Base-by-base conservation (phyloP, 2,797 vertebrate genomes). In the Danio albolineatus region DNA sequence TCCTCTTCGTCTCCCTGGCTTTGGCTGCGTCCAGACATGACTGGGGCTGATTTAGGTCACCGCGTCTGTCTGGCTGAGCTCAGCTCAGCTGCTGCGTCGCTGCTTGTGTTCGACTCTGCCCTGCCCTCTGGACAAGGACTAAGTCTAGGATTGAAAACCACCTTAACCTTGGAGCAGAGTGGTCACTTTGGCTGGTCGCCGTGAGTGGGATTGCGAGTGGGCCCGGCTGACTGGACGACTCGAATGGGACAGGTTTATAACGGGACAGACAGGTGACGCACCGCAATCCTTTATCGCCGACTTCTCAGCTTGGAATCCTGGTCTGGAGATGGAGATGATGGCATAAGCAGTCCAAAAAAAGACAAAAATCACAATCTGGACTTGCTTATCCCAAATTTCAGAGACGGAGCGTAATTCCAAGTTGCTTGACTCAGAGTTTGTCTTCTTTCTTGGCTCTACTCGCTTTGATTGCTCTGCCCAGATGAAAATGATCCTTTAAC, bases 21-120 rank as follows among this genome's bases (percentile, higher is more conserved):
- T 28, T 61, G 51, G 39, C 93, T 83, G 88, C 88, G 91, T 94
- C 93, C 94, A 93, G 87, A 92, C 85, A 91, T 89, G 87, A 90
- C 91, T 90, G 90, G 90, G 89, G 88, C 62, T 90, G 92, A 94
- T 92, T 93, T 94, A 94, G 94, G 93, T 94, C 94, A 95, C 90
- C 83, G 87, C 90, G 89, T 86, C 94, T 94, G 92, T 84, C 79
- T 83, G 72, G 36, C 69, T 84, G 36, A 82, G 77, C 51, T 70
- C 56, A 19, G 87, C 90, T 91, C 89, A 48, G 28, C 44, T 74
- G 72, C 44, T 49, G 57, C 14, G 0, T 53, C 10, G 49, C 21
- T 1, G n/a, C 38, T 53, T 82, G 69, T 76, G 57, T 75, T 66
- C 41, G 48, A 57, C 59, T 59, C 61, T 53, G 46, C 65, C 14